A percentile compares a stretch with the other conserved stretches of the same genome.
These are phyloP conservation scores for Tubulanus polymorphus DNA, from an alignment of 2,888 invertebrate genomes.

Conservation along the genomic window DNA sequence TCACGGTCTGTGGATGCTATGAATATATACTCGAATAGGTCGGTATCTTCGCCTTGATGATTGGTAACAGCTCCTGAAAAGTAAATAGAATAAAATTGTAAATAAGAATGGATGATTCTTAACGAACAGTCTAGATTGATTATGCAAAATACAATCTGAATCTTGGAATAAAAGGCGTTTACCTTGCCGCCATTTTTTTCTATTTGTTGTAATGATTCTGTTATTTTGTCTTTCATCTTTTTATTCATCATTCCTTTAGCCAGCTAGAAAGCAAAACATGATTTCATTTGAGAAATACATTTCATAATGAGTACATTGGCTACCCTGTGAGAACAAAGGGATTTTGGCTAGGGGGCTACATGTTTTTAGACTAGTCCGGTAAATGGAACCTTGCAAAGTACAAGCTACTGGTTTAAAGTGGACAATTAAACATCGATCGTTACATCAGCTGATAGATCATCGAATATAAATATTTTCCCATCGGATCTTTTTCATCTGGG, in stretches of 20 bases:
- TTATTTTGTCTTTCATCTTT: constrained; percentile 40
- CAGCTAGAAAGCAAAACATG: constrained; percentile 25
- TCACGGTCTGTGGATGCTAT: too few species aligned
- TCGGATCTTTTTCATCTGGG: not conserved
- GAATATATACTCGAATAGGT: constrained; percentile 43
- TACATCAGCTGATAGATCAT: too few species aligned
- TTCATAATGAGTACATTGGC: not conserved
- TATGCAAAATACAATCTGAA: not conserved
- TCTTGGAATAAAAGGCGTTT: constrained; percentile 6
- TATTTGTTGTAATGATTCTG: constrained; percentile 38
- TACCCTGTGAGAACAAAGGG: too few species aligned
- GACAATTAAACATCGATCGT: too few species aligned
- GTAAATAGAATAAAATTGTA: not conserved
- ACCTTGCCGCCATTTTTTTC: constrained; percentile 50
- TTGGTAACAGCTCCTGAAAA: constrained; percentile 40
- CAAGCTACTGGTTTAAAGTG: too few species aligned
- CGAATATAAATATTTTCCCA: not conserved
- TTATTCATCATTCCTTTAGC: constrained; percentile 46
- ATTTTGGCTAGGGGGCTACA: too few species aligned
- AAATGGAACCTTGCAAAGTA: too few species aligned
- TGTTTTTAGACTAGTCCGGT: too few species aligned
- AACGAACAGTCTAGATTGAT: not conserved
- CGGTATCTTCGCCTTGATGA: constrained; percentile 50
- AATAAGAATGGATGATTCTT: not conserved
- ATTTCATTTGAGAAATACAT: not conserved